Percentiles rank a stretch among this genome's conserved stretches.
Evolutionary conservation across 2,113 vertebrate species (phyloP).

Genomic region (Lamprotornis superbus): DNA sequence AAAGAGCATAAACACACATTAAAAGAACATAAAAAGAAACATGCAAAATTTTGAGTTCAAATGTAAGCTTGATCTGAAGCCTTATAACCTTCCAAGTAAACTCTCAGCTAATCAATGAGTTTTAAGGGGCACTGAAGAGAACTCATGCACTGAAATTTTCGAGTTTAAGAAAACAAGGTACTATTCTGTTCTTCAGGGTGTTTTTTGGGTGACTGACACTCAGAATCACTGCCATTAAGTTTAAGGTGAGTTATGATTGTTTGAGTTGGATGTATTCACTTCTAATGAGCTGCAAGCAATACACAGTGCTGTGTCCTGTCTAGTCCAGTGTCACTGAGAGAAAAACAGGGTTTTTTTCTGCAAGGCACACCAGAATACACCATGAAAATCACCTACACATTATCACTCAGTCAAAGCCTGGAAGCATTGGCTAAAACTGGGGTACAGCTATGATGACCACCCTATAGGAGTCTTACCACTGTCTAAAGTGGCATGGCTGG

Average conservation of each 20-base stretch:
- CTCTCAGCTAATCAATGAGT: background rate
- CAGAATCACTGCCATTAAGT: background rate
- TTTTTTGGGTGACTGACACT: background rate
- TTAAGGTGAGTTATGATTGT: background rate
- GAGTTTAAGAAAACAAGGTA: background rate
- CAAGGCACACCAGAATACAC: rapidly evolving
- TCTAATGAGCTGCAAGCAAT: background rate
- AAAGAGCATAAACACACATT: background rate
- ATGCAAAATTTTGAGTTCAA: background rate
- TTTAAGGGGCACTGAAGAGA: background rate
- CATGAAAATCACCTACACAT: rapidly evolving
- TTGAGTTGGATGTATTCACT: background rate
- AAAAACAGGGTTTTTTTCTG: background rate
- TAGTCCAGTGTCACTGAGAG: background rate
- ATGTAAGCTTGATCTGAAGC: background rate
- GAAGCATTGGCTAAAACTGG: background rate
- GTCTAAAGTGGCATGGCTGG: background rate
- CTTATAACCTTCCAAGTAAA: background rate
- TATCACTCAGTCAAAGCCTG: background rate
- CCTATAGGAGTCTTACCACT: background rate
- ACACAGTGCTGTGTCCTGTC: background rate
- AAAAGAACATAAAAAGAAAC: background rate
- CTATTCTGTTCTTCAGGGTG: background rate
- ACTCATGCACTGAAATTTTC: background rate
- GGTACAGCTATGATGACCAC: background rate